Conservation (phyloP, 2,113 vertebrate genomes). For the Salvelinus alpinus region DNA sequence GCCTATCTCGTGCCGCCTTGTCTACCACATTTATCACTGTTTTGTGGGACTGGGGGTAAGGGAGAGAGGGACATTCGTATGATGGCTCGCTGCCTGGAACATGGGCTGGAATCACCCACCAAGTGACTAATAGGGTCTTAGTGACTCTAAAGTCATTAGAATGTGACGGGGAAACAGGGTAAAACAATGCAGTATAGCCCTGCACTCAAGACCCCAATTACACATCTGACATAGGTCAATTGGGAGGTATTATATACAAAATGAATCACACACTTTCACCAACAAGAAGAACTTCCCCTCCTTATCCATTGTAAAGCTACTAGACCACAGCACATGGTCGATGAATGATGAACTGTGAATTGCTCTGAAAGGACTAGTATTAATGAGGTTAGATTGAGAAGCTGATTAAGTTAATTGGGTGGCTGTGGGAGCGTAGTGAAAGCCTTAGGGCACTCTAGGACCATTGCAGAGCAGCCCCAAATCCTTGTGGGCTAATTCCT, state of each 20-base stretch:
- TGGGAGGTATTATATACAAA: not conserved
- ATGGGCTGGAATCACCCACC: not conserved
- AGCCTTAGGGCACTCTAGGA: not conserved
- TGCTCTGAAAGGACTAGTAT: not conserved
- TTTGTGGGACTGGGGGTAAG: slow-evolving; percentile 3
- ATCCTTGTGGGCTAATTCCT: slow-evolving; percentile 2
- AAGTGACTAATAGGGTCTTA: slow-evolving; percentile 7
- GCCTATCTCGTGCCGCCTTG: not conserved
- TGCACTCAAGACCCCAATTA: slow-evolving; percentile 6
- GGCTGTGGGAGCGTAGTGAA: slow-evolving; percentile 8
- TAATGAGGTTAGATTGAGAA: slow-evolving; percentile 3
- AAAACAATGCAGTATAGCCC: not conserved
- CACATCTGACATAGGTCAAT: not conserved
- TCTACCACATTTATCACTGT: slow-evolving; percentile 28
- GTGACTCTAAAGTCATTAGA: slow-evolving; percentile 23
- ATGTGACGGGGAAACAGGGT: slow-evolving; percentile 1
- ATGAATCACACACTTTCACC: not conserved
- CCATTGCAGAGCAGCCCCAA: slow-evolving; percentile 9
- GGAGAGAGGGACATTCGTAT: not conserved
- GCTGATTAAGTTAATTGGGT: slow-evolving; percentile 16
- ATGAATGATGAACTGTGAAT: not conserved
- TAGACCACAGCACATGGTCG: not conserved
- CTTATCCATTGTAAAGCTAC: not conserved
- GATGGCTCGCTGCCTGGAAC: slow-evolving; percentile 16
- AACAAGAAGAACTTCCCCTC: not conserved